Evolutionary conservation across 2,113 vertebrate genomes (phyloP).

Genomic region (Crypturellus undulatus): DNA sequence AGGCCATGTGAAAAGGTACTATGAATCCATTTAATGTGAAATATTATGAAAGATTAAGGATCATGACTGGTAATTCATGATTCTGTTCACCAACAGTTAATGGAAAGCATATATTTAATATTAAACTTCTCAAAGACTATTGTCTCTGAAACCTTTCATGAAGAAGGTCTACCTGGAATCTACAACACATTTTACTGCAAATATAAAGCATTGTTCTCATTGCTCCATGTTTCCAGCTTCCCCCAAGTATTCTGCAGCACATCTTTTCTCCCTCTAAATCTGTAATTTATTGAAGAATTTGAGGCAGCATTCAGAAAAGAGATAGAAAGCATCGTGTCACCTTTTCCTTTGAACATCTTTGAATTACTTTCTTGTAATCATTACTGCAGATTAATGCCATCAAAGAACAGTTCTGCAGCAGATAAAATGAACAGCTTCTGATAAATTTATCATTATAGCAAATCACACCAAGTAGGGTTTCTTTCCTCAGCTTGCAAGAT

Average conservation of each 20-base stretch:
- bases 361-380: constrained; percentile 69
- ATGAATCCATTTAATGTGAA: background rate
- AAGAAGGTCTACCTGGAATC: background rate
- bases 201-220: background rate
- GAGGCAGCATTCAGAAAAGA: constrained; percentile 31
- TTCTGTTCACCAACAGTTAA: background rate
- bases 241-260: background rate
- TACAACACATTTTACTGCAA: background rate
- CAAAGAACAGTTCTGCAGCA: constrained; percentile 69
- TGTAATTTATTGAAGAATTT: constrained; percentile 51
- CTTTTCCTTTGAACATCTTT: constrained; percentile 49
- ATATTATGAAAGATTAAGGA: background rate
- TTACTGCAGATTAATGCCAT: constrained; percentile 75
- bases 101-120: background rate
- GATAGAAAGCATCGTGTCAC: constrained; percentile 35
- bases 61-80: background rate
- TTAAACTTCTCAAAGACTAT: background rate
- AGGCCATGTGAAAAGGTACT: background rate
- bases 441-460: constrained; percentile 75
- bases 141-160: background rate
- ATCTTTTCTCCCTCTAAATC: background rate
- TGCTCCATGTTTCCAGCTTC: background rate
- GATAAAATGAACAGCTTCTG: constrained; percentile 67
- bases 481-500: constrained; percentile 58
- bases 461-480: constrained; percentile 45